Evolutionary conservation across 2,888 invertebrate species (phyloP).

Genomic region (Amphipoea lucens): DNA sequence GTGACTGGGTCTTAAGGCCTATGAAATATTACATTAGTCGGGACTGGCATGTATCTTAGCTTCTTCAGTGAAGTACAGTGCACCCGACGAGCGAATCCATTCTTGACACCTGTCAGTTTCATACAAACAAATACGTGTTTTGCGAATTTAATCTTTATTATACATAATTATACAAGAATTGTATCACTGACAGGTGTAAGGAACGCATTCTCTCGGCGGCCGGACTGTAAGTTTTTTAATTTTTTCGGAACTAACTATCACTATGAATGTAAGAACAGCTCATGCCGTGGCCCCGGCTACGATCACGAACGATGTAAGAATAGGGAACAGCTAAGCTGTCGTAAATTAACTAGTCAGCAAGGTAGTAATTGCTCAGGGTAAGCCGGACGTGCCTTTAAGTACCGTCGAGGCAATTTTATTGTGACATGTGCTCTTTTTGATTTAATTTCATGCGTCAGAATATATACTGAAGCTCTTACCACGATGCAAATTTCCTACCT

Average conservation of each 20-base stretch:
- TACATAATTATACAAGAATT: background rate
- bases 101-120: too few relatives aligned
- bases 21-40: background rate
- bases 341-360: background rate
- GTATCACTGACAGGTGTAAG: background rate
- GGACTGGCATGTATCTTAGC: background rate
- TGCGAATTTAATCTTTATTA: background rate
- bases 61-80: background rate
- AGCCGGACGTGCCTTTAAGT: background rate
- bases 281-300: too few relatives aligned
- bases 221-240: background rate
- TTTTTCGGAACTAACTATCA: background rate
- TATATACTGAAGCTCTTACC: background rate
- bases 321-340: too few relatives aligned
- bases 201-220: background rate
- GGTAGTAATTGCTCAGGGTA: background rate
- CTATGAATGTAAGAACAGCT: background rate
- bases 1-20: background rate
- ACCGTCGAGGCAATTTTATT: background rate
- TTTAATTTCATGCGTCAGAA: background rate
- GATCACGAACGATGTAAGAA: background rate
- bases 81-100: too few relatives aligned
- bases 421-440: background rate
- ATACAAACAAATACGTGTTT: too few relatives aligned
- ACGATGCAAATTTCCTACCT: too few relatives aligned